Percentiles rank a stretch among this genome's conserved stretches.
Evolutionary conservation across 1,140 invertebrate species (phyloP).

Genomic region (Bradysia coprophila): DNA sequence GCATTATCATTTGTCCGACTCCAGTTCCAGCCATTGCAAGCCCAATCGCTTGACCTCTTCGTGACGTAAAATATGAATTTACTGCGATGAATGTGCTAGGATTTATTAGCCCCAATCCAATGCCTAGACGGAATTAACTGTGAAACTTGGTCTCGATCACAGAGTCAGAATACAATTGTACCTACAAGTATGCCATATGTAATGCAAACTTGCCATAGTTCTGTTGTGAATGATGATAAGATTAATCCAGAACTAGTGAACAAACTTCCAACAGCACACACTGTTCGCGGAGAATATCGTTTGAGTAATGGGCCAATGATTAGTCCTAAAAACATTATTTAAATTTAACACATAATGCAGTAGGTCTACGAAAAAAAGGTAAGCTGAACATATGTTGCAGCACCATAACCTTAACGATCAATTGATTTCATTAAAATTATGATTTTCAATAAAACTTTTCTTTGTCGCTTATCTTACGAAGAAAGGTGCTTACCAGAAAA

Average conservation of each 20-base stretch:
- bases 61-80: slow-evolving; percentile 47
- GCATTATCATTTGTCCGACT: slow-evolving; percentile 53
- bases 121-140: slow-evolving; percentile 28
- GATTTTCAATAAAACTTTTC: no score
- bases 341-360: no score
- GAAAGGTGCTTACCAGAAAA: slow-evolving; percentile 38
- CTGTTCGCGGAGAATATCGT: slow-evolving; percentile 36
- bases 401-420: no score
- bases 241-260: slow-evolving; percentile 39
- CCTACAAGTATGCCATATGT: slow-evolving; percentile 38
- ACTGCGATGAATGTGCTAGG: slow-evolving; percentile 50
- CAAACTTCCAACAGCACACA: slow-evolving; percentile 36
- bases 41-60: slow-evolving; percentile 45
- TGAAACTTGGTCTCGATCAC: background rate
- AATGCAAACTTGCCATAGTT: slow-evolving; percentile 39
- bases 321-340: slow-evolving; percentile 27
- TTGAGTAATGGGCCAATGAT: slow-evolving; percentile 44
- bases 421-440: no score
- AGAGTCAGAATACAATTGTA: background rate
- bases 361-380: no score
- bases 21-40: slow-evolving; percentile 49
- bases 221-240: slow-evolving; percentile 36
- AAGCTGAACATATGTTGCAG: no score
- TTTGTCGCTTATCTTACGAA: no score
- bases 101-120: slow-evolving; percentile 41